These are phyloP conservation scores for Drosophila murphyi DNA, from an alignment of 1,140 invertebrate species.

Conservation along the genomic window DNA sequence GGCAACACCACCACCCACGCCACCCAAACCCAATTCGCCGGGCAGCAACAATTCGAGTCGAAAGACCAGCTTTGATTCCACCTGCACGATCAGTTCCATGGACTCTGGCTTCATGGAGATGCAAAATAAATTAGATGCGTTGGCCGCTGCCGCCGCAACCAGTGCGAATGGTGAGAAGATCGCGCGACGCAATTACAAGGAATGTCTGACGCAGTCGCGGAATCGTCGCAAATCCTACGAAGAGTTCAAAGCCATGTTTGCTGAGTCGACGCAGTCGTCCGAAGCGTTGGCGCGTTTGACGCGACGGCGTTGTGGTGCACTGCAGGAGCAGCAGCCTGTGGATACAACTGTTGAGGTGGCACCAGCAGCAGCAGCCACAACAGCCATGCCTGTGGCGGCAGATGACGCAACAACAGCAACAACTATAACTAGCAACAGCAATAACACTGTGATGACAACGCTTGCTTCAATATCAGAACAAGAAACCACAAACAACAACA, in stretches of 20 bases:
- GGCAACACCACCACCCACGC: slow-evolving; percentile 52
- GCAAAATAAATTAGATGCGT: slow-evolving; percentile 78
- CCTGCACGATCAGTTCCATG: slow-evolving; percentile 84
- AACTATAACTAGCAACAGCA: slow-evolving; percentile 37
- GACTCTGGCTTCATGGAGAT: slow-evolving; percentile 84
- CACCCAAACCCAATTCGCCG: slow-evolving; percentile 55
- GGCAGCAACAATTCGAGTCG: slow-evolving; percentile 77
- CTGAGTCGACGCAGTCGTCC: slow-evolving; percentile 35
- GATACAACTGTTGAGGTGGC: slow-evolving; percentile 11
- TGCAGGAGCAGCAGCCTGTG: slow-evolving; percentile 20
- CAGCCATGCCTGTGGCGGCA: slow-evolving; percentile 19
- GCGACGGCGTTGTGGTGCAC: slow-evolving; percentile 23
- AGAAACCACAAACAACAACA: slow-evolving; percentile 57
- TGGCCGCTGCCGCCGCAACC: slow-evolving; percentile 55
- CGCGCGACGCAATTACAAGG: slow-evolving; percentile 73
- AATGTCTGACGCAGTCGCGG: slow-evolving; percentile 80
- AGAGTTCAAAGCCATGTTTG: slow-evolving; percentile 84
- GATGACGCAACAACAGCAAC: slow-evolving; percentile 62
- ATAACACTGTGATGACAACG: slow-evolving; percentile 41
- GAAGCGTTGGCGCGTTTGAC: slow-evolving; percentile 37
- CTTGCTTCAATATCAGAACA: slow-evolving; percentile 84
- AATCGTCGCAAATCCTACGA: slow-evolving; percentile 84
- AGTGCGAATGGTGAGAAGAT: slow-evolving; percentile 60
- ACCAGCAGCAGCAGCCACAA: slow-evolving; percentile 9
- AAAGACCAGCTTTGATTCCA: slow-evolving; percentile 84